A percentile compares a stretch with the other conserved stretches of the same genome.
Evolutionary conservation across 2,888 invertebrate species (phyloP).

Genomic region (Chelonus formosanus): DNA sequence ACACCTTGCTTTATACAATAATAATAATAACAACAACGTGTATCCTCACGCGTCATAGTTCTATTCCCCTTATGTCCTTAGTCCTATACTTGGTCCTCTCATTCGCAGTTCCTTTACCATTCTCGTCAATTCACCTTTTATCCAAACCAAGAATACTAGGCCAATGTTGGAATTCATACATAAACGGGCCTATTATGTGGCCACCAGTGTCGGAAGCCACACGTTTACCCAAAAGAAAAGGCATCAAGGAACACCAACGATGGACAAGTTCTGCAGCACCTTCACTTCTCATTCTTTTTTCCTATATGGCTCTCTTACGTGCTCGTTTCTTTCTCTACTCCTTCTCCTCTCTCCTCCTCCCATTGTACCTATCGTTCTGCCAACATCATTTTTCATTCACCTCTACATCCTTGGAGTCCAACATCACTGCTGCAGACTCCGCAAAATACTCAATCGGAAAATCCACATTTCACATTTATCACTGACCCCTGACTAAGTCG

Average conservation of each 20-base stretch:
- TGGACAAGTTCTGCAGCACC: slow-evolving; percentile 5
- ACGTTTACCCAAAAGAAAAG: slow-evolving; percentile 1
- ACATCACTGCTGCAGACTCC: slow-evolving; percentile 2
- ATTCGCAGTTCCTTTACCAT: slow-evolving; percentile 15
- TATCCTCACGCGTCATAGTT: neutral
- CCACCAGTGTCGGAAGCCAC: slow-evolving; percentile 24
- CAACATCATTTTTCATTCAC: slow-evolving; percentile 7
- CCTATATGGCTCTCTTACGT: neutral
- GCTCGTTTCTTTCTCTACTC: neutral
- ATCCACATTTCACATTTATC: slow-evolving; percentile 11
- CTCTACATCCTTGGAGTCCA: neutral
- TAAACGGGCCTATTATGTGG: slow-evolving; percentile 21
- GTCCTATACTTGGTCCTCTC: slow-evolving; percentile 14
- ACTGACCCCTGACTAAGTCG: slow-evolving; percentile 10
- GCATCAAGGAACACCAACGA: slow-evolving; percentile 15
- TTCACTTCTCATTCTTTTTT: neutral
- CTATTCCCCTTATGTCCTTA: neutral
- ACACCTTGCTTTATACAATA: slow-evolving; percentile 14
- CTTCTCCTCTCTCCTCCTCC: neutral
- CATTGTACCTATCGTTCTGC: neutral
- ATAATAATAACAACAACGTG: too few relatives aligned
- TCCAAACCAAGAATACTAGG: slow-evolving; percentile 13
- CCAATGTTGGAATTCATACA: slow-evolving; percentile 3
- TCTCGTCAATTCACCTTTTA: slow-evolving; percentile 19
- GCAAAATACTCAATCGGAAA: slow-evolving; percentile 7